These are phyloP conservation scores for Lacerta agilis DNA, from an alignment of 2,797 vertebrate species.

Conservation along the genomic window DNA sequence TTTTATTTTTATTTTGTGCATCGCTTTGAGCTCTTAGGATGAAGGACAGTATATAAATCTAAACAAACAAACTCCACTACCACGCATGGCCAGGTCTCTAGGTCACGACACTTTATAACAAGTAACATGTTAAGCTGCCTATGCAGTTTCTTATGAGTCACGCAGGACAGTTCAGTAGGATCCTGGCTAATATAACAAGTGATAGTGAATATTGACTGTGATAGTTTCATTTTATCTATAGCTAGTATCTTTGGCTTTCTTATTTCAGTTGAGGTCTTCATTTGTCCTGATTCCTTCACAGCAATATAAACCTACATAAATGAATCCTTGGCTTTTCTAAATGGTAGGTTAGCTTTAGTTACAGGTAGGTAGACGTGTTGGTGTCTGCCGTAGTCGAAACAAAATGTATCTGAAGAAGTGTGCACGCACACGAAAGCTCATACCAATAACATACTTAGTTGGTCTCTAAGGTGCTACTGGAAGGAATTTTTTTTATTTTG, in stretches of 20 bases:
- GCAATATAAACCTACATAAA: slow-evolving; percentile 74
- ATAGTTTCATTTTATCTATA: slow-evolving; percentile 57
- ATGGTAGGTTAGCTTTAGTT: slow-evolving; percentile 64
- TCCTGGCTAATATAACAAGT: slow-evolving; percentile 64
- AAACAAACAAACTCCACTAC: too few species aligned
- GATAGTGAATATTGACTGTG: slow-evolving; percentile 60
- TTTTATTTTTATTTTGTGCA: too few species aligned
- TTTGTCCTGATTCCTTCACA: neutral
- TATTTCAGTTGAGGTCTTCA: neutral
- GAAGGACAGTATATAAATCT: too few species aligned
- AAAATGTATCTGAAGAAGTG: too few species aligned
- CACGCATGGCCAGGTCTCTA: too few species aligned
- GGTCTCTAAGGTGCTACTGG: too few species aligned
- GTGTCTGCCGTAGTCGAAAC: too few species aligned
- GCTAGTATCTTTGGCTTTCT: slow-evolving; percentile 2
- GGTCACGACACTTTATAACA: too few species aligned
- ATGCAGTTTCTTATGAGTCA: slow-evolving; percentile 55
- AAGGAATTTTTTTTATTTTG: slow-evolving; percentile 23
- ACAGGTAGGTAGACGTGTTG: too few species aligned
- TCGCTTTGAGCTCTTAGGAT: too few species aligned
- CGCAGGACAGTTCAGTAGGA: slow-evolving; percentile 62
- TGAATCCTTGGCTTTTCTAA: slow-evolving; percentile 70
- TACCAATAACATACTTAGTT: too few species aligned
- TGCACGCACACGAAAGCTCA: too few species aligned
- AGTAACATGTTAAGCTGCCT: neutral